phyloP scores from a whole-genome alignment of 2,888 invertebrate species.

The Parapristionchus giblindavisi region DNA sequence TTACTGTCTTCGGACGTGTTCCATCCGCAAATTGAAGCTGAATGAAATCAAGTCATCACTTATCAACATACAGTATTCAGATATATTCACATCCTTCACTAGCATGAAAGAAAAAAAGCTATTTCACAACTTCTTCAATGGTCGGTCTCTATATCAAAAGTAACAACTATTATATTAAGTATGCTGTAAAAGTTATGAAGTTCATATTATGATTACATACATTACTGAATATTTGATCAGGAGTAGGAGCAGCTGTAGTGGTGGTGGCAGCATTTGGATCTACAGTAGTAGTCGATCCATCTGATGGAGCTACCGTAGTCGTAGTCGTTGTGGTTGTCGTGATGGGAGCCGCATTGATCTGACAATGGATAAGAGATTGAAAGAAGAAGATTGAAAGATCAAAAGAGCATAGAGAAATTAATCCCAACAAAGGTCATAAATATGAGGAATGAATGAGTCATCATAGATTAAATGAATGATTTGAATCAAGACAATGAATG shows the following conservation, averaged over 20 bases:
- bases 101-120: background rate
- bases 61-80: background rate
- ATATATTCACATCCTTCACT: constrained; percentile 10
- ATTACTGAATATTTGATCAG: constrained; percentile 49
- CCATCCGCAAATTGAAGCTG: constrained; percentile 65
- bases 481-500: too few relatives aligned
- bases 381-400: too few relatives aligned
- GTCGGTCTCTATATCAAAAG: background rate
- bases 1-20: constrained; percentile 60
- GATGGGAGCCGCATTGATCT: constrained; percentile 29
- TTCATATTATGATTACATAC: too few relatives aligned
- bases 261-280: constrained; percentile 41
- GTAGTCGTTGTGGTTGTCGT: constrained; percentile 52
- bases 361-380: background rate
- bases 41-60: constrained; percentile 38
- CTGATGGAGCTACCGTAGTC: constrained; percentile 45
- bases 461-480: too few relatives aligned
- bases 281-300: constrained; percentile 44
- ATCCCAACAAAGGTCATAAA: too few relatives aligned
- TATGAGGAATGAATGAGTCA: too few relatives aligned
- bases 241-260: constrained; percentile 48
- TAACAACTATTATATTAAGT: background rate
- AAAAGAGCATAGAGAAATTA: background rate
- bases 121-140: background rate
- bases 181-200: too few relatives aligned